phyloP scores from a whole-genome alignment of 2,113 vertebrate species.

The Actenoides lindsayi region DNA sequence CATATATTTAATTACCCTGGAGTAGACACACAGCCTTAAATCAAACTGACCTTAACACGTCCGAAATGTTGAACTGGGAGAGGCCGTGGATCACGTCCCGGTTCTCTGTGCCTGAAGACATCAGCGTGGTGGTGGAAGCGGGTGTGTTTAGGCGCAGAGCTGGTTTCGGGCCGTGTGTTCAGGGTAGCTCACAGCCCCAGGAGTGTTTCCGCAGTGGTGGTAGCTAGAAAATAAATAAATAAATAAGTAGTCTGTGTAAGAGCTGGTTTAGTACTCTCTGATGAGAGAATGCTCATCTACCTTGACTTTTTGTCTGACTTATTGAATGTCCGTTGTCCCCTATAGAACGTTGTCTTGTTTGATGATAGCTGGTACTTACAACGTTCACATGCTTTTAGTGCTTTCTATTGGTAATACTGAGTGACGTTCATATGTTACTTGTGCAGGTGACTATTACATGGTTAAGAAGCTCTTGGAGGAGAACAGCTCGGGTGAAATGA shows the following conservation, averaged over 20 bases:
- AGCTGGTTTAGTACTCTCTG: neutral
- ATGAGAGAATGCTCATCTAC: neutral
- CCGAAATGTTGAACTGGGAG: rapidly evolving
- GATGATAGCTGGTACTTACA: neutral
- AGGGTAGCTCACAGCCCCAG: rapidly evolving
- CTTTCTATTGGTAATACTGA: conserved; percentile 29
- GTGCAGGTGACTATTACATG: conserved; percentile 98
- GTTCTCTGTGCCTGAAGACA: neutral
- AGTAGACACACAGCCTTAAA: neutral
- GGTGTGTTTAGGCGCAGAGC: neutral
- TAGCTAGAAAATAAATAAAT: too few species aligned
- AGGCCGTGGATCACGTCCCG: rapidly evolving
- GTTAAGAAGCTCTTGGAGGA: conserved; percentile 98
- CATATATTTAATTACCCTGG: rapidly evolving
- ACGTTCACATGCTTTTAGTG: neutral
- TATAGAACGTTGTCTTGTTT: neutral
- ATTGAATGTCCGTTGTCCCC: neutral
- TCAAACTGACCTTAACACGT: neutral
- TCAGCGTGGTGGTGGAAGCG: rapidly evolving
- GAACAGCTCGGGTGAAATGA: conserved; percentile 91
- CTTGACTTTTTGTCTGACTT: neutral
- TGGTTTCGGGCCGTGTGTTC: neutral
- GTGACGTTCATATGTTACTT: conserved; percentile 42
- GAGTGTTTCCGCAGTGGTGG: rapidly evolving
- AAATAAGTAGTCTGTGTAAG: neutral